A percentile compares a stretch with the other conserved stretches of the same genome.
phyloP scores from a whole-genome alignment of 2,888 invertebrate species.

The Caenorhabditis sp. region DNA sequence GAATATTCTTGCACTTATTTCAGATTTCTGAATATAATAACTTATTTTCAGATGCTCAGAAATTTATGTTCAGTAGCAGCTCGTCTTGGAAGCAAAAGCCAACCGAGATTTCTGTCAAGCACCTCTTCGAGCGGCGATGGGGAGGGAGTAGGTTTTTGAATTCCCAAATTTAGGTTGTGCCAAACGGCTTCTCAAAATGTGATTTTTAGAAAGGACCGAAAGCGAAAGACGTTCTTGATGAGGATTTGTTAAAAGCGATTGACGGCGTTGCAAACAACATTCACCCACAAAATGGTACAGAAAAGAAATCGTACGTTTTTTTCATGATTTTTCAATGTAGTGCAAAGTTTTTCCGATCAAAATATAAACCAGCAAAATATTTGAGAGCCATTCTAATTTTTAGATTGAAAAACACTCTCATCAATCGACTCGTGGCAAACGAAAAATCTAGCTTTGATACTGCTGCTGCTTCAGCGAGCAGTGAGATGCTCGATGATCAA shows the following conservation, averaged over 20 bases:
- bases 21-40: background rate
- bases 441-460: slow-evolving; percentile 74
- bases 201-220: slow-evolving; percentile 59
- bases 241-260: slow-evolving; percentile 72
- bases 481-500: slow-evolving; percentile 73
- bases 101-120: slow-evolving; percentile 34
- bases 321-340: no score
- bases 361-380: no score
- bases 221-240: slow-evolving; percentile 71
- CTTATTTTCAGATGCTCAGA: slow-evolving; percentile 46
- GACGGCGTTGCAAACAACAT: slow-evolving; percentile 68
- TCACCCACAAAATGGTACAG: slow-evolving; percentile 58
- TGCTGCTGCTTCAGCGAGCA: slow-evolving; percentile 71
- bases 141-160: slow-evolving; percentile 35
- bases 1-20: slow-evolving; percentile 3
- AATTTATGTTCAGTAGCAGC: slow-evolving; percentile 47
- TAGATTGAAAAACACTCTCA: slow-evolving; percentile 69
- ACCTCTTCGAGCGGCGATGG: slow-evolving; percentile 25
- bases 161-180: background rate
- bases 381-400: slow-evolving; percentile 10
- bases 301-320: slow-evolving; percentile 66
- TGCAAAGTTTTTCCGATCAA: no score
- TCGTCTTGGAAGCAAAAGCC: slow-evolving; percentile 25
- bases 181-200: slow-evolving; percentile 16
- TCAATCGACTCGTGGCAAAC: slow-evolving; percentile 69